Evolutionary conservation across 2,888 invertebrate species (phyloP), one percentile per base, ranked within the genome.

Genomic region (Panzeria rudis): DNA sequence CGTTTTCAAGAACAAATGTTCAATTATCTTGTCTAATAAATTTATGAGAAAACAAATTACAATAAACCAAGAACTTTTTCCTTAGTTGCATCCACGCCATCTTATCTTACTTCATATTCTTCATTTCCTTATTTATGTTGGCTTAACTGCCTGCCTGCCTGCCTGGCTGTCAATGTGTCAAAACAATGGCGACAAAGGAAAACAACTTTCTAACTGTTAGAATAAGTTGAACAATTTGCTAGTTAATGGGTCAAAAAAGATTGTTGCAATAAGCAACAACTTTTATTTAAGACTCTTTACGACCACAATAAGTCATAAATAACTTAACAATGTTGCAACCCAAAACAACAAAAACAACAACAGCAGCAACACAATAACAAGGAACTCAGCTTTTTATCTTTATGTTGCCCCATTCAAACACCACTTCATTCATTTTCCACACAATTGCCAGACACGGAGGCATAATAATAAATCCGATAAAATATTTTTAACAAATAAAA

Each of bases 171-270:
- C 68, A 69, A 32, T 59, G 61, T 83, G 61, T 52, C 68, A 73
- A 72, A 79, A 71, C 52, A 62, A 61, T 32, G 62, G 56, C 38
- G 52, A 64, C 62, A 66, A 44, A 47, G n/a, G 17, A 17, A 69
- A 79, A 79, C 79, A 44, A 83, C 79, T 76, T 76, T 62, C 82
- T 71, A 76, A 71, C 54, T 20, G 38, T 82, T 56, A 71, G 71
- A 82, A 82, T 76, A 64, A 76, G 62, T 76, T 82, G 81, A 66
- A 75, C 75, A 81, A 75, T 61, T 35, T 38, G 35, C 32, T 71
- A 64, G 56, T 76, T 76, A 71, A 76, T 76, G 62, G 76, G 82
- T 71, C 62, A 76, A 81, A 38, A 66, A 61, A 69, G 47, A 80
- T 47, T 69, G 61, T 62, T 54, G 52, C 54, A 79, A 7, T 62